phyloP scores from a whole-genome alignment of 2,797 vertebrate species.

The Sebastes steindachneri region DNA sequence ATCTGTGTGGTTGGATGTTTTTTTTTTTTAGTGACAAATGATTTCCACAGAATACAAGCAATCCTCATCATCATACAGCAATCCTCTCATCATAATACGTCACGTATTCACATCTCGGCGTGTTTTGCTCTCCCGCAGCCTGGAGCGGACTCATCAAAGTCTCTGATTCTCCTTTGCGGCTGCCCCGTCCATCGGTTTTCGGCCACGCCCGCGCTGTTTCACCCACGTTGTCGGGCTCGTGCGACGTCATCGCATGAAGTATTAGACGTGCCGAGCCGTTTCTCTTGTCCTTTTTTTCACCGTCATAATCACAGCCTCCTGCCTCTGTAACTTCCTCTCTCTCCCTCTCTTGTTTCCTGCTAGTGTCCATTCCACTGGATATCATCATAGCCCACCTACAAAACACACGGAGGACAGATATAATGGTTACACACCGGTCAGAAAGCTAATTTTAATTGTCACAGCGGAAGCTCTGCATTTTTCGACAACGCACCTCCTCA shows the following conservation, averaged over 20 bases:
- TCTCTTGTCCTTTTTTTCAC: conserved; percentile 19
- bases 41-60: conserved; percentile 49
- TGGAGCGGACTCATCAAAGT: conserved; percentile 7
- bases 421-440: not conserved
- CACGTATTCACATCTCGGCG: conserved; percentile 17
- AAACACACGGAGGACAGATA: not conserved
- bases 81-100: conserved; percentile 6
- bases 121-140: conserved; percentile 27
- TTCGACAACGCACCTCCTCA: conserved; percentile 68
- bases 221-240: not conserved
- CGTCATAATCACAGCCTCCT: conserved; percentile 34
- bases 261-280: conserved; percentile 13
- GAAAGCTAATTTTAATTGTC: not conserved
- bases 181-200: conserved; percentile 29
- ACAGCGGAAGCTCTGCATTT: not conserved
- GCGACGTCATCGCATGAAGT: conserved; percentile 31
- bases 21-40: conserved; percentile 23
- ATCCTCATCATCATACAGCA: conserved; percentile 37
- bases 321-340: conserved; percentile 46
- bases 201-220: not conserved
- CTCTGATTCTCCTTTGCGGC: conserved; percentile 32
- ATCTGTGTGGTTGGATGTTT: conserved; percentile 41
- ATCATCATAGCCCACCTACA: conserved; percentile 82
- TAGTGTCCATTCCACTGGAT: conserved; percentile 83
- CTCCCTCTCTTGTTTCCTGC: conserved; percentile 8